Conservation (phyloP, 2,797 vertebrate species). For the Micrastur ruficollis region DNA sequence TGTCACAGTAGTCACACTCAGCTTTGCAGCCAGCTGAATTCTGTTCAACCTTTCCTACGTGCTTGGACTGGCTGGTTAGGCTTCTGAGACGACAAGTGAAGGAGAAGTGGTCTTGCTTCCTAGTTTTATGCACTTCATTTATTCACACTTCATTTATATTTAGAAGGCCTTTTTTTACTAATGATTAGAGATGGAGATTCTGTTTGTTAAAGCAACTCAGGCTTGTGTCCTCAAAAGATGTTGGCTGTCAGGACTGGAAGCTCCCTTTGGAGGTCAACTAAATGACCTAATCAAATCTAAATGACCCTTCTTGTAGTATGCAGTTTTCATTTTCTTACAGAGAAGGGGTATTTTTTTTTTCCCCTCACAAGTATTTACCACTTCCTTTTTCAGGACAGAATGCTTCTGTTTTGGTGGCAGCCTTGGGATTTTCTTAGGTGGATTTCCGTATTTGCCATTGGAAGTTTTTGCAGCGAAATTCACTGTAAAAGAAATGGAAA, state of each 20-base stretch:
- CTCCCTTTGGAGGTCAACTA: background rate
- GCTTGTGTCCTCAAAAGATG: background rate
- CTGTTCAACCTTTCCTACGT: background rate
- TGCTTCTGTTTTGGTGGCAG: background rate
- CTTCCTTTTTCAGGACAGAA: background rate
- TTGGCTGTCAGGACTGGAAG: background rate
- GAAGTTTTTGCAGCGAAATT: background rate
- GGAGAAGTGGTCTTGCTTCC: background rate
- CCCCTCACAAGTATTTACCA: background rate
- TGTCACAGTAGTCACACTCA: background rate
- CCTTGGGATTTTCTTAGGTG: background rate
- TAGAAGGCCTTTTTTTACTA: background rate
- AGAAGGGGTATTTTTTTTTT: background rate
- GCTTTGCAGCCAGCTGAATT: background rate
- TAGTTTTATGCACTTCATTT: background rate
- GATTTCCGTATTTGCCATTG: background rate
- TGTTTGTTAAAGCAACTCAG: background rate
- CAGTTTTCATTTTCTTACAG: background rate
- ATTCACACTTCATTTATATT: background rate
- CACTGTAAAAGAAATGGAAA: background rate
- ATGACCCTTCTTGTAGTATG: background rate
- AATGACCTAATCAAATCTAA: background rate
- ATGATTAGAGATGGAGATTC: background rate
- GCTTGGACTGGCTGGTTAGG: background rate
- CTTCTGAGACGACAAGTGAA: background rate